A percentile compares a stretch with the other conserved stretches of the same genome.
Conservation (phyloP, 1,140 invertebrate species). For the Eufriesea mexicana region DNA sequence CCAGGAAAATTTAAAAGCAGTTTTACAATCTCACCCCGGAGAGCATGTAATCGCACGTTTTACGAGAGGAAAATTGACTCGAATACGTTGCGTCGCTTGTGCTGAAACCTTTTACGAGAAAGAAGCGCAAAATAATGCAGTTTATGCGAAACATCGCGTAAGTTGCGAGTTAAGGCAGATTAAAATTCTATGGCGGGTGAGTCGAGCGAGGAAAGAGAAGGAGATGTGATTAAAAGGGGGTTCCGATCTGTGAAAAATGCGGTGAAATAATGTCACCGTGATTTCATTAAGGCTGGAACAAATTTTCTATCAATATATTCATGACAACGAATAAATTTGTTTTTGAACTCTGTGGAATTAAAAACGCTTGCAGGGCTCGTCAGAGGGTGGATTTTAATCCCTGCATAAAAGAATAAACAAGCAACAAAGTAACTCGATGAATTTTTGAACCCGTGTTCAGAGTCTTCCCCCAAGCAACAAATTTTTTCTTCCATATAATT, state of each 20-base stretch:
- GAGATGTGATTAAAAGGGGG: not conserved
- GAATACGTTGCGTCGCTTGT: not conserved
- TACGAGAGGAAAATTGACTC: not conserved
- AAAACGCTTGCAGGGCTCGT: not conserved
- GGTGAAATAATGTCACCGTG: not conserved
- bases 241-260: not conserved
- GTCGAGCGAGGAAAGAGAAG: not conserved
- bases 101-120: too few species aligned
- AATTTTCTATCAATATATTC: not conserved
- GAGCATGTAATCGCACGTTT: not conserved
- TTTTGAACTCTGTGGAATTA: not conserved
- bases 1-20: not conserved
- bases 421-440: not conserved
- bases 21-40: not conserved
- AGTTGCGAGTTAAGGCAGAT: not conserved
- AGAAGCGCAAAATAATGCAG: too few species aligned
- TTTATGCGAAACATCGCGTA: not conserved
- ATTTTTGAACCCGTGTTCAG: not conserved
- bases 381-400: slow-evolving; percentile 9
- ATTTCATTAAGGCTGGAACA: not conserved
- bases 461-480: not conserved
- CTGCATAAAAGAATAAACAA: not conserved
- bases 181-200: not conserved
- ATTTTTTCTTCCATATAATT: not conserved
- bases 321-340: not conserved